phyloP scores from a whole-genome alignment of 2,113 vertebrate species.

The Gorsachius goisagi region DNA sequence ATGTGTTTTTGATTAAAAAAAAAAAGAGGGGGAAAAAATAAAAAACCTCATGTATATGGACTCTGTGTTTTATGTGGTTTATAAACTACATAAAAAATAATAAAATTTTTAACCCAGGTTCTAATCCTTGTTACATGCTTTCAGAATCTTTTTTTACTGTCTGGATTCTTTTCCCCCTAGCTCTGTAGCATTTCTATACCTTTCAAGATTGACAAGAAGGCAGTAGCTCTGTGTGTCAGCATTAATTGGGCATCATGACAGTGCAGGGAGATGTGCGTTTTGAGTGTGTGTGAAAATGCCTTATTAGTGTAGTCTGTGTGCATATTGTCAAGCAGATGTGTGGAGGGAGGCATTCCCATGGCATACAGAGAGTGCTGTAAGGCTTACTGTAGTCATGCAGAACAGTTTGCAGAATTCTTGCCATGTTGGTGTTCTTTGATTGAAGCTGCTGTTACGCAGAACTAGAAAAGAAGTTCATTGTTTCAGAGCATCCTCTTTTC shows the following conservation, averaged over 20 bases:
- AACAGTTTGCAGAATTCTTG: background rate
- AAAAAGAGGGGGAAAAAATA: accelerated
- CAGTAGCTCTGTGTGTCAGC: background rate
- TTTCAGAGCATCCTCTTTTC: background rate
- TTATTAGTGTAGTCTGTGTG: background rate
- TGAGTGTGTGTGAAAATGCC: background rate
- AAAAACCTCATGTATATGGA: background rate
- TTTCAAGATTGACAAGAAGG: background rate
- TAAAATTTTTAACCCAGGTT: background rate
- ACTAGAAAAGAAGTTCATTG: background rate
- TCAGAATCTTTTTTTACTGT: background rate
- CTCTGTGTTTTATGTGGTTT: background rate
- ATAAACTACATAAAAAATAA: background rate
- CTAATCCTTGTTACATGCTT: background rate
- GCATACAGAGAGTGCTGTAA: background rate
- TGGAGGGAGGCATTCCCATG: background rate
- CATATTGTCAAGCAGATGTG: background rate
- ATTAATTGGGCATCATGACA: background rate
- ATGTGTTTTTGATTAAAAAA: background rate
- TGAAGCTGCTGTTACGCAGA: background rate
- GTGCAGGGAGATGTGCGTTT: background rate
- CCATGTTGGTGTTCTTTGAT: background rate
- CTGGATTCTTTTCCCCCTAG: background rate
- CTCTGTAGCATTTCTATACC: background rate
- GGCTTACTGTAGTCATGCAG: background rate